Base-by-base conservation (phyloP, 2,888 invertebrate genomes). In the Mechanitis messenoides region DNA sequence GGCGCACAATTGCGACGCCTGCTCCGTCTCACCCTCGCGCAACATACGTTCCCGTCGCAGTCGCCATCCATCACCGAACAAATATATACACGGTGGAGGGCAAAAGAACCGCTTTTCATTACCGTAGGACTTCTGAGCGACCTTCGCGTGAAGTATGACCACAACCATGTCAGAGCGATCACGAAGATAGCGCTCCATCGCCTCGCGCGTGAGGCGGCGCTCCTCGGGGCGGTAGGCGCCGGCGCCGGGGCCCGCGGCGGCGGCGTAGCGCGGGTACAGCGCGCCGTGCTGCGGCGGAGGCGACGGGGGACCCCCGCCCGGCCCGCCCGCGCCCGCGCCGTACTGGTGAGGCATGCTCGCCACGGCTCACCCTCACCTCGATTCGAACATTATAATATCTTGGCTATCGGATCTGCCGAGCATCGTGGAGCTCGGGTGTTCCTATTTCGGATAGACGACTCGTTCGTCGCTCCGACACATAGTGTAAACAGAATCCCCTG, bases 91-190 rank as follows among this genome's bases (percentile, higher is more conserved):
- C 0, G 99, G 99, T 1, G 99, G 99, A 0, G 99, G 99, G 76
- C 99, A 99, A 91, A 99, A 99, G 90, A 99, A 99, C 67, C 99
- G 92, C 85, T 99, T 99, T 81, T 99, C 99, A 84, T 99, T 99
- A 69, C 99, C 99, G 81, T 99, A 99, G 0, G 98, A 99, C 81
- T 99, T 99, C 86, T 99, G 99, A 45, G 99, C 99, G 56, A 99
- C 99, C 92, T 99, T 99, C 56, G 99, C 99, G 87, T 99, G 99
- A 61, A 99, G 91, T 74, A 99, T 98, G 58, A 98, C 97, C 63
- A 99, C 95, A 33, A 97, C 95, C 96, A 98, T 97, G 83, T 98
- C 98, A 73, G 96, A 96, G 72, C 97, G 93, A 80, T 98, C 98
- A 61, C 97, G 93, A 74, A 99, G 92, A 84, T 99, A 99, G 62